Percentiles rank a stretch among this genome's conserved stretches.
These are phyloP conservation scores for Zosterops hypoxanthus DNA, from an alignment of 2,113 vertebrate genomes.

Conservation along the genomic window DNA sequence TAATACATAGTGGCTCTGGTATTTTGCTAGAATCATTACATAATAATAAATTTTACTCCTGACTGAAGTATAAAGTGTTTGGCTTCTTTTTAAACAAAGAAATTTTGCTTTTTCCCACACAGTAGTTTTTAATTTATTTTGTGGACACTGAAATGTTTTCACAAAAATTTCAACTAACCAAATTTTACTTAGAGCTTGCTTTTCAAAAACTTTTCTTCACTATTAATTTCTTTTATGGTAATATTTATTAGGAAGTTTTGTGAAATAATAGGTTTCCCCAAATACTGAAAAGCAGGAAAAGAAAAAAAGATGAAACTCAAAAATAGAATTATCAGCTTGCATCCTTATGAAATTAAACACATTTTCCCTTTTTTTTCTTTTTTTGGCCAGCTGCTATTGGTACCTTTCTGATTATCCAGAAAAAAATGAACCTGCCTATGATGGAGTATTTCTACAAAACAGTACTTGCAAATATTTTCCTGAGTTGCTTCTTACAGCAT, in stretches of 20 bases:
- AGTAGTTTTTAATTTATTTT: neutral
- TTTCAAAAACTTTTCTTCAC: neutral
- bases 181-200: neutral
- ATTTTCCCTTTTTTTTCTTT: neutral
- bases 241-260: neutral
- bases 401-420: neutral
- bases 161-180: neutral
- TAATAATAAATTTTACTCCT: neutral
- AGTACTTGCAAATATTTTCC: constrained; percentile 24
- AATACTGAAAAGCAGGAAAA: neutral
- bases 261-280: neutral
- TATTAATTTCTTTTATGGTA: neutral
- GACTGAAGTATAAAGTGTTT: neutral
- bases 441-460: constrained; percentile 10
- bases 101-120: neutral
- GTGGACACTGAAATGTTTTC: neutral
- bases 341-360: neutral
- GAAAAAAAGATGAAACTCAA: neutral
- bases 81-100: neutral
- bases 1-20: neutral
- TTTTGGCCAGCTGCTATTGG: neutral
- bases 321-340: neutral
- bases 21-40: neutral
- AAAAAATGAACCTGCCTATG: neutral
- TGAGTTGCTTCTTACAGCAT: constrained; percentile 18